These are phyloP conservation scores for Pantherophis vulpinus DNA, from an alignment of 2,797 vertebrate species.

Conservation along the genomic window DNA sequence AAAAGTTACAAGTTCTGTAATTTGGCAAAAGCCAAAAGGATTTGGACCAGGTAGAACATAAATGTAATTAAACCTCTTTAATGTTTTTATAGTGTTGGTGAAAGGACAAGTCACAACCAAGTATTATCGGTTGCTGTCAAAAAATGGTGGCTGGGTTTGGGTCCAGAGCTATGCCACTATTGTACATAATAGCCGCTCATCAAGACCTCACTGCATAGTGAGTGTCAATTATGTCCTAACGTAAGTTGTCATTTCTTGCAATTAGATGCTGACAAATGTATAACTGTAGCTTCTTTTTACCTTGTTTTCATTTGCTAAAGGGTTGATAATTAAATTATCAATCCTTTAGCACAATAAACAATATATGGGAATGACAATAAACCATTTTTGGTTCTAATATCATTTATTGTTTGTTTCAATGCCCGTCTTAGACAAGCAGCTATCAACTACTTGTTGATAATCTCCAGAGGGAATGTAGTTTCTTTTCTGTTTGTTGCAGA, in stretches of 20 bases:
- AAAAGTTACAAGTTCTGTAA: not conserved
- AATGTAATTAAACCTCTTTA: slow-evolving; percentile 6
- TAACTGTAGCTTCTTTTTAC: not conserved
- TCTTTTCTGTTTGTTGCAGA: not conserved
- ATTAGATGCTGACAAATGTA: slow-evolving; percentile 7
- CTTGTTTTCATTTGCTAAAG: not conserved
- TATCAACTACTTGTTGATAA: not conserved
- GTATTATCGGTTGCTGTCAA: slow-evolving; percentile 79
- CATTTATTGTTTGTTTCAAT: not conserved
- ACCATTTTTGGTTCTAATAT: not conserved
- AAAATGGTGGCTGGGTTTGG: slow-evolving; percentile 81
- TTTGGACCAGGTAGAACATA: not conserved
- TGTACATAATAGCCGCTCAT: slow-evolving; percentile 82
- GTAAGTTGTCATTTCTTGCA: slow-evolving; percentile 75
- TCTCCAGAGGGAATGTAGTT: not conserved
- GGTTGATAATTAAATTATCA: not conserved
- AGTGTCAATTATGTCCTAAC: slow-evolving; percentile 86
- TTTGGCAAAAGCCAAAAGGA: not conserved
- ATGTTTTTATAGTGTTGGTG: slow-evolving; percentile 81
- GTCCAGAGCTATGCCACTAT: slow-evolving; percentile 81
- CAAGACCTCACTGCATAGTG: slow-evolving; percentile 83
- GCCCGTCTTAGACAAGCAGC: not conserved
- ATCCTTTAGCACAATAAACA: not conserved
- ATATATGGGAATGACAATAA: not conserved
- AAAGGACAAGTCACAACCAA: slow-evolving; percentile 89